Evolutionary conservation across 2,797 vertebrate genomes (phyloP).

Genomic region (Oreochromis mossambicus): DNA sequence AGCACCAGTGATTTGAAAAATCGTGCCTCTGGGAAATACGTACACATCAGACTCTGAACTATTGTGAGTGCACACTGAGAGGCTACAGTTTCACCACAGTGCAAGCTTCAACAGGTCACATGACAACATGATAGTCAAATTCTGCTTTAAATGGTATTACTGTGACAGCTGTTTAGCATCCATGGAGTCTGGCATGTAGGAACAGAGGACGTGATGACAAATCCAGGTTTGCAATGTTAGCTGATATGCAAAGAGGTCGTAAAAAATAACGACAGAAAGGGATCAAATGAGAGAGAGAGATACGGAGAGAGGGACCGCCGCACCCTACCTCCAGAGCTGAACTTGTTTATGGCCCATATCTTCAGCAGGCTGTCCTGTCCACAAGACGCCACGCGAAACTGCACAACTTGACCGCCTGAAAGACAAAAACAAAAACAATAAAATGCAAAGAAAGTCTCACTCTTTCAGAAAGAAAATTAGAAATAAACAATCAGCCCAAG

Average conservation of each 20-base stretch:
- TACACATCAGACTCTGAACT: neutral
- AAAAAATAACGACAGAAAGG: neutral
- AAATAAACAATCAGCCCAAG: neutral
- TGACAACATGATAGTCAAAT: neutral
- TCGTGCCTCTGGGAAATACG: neutral
- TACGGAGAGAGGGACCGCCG: neutral
- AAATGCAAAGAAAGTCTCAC: neutral
- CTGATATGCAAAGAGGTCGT: neutral
- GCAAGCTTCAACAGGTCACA: neutral
- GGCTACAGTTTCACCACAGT: neutral
- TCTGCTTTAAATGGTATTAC: neutral
- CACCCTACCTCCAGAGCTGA: constrained; percentile 72
- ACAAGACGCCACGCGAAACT: constrained; percentile 86
- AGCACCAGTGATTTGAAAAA: neutral
- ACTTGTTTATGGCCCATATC: constrained; percentile 83
- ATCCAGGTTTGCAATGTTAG: neutral
- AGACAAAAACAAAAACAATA: neutral
- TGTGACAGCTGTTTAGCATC: neutral
- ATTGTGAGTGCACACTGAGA: neutral
- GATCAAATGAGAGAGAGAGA: neutral
- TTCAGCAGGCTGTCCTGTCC: constrained; percentile 90
- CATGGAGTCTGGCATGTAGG: neutral
- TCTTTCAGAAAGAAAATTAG: neutral
- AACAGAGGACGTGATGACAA: neutral
- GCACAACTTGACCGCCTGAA: constrained; percentile 57